These are phyloP conservation scores for Bucco capensis DNA, from an alignment of 2,113 vertebrate species.

Conservation along the genomic window DNA sequence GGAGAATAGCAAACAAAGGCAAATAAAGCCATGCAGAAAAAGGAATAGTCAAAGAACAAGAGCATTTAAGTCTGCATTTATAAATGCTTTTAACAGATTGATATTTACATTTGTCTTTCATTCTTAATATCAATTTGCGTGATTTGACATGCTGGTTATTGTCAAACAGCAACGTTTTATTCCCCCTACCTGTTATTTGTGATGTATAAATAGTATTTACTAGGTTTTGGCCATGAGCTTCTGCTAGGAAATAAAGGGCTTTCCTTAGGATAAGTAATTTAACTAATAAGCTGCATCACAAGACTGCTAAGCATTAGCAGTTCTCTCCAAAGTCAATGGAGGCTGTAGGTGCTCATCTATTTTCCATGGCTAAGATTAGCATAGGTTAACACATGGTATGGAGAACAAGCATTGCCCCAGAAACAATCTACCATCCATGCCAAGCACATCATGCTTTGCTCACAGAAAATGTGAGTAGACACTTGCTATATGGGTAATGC, in stretches of 20 bases:
- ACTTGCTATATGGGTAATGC: background rate
- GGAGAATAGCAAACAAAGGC: background rate
- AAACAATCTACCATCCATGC: background rate
- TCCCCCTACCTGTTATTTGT: background rate
- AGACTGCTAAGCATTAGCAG: background rate
- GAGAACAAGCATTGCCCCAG: background rate
- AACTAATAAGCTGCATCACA: background rate
- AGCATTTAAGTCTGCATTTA: background rate
- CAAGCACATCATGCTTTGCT: background rate
- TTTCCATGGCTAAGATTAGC: background rate
- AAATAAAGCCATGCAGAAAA: background rate
- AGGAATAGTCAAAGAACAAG: background rate
- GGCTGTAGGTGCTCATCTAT: background rate
- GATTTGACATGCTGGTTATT: background rate
- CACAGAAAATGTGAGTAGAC: background rate
- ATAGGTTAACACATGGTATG: background rate
- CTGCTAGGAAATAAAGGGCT: slow-evolving; percentile 41
- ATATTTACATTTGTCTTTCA: background rate
- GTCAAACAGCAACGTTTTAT: background rate
- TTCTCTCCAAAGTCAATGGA: background rate
- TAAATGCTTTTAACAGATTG: background rate
- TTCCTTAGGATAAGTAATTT: background rate
- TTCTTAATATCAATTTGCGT: background rate
- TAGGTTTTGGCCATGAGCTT: background rate
- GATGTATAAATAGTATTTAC: background rate